Base-by-base conservation (phyloP, 2,113 vertebrate genomes). In the Heterocephalus glaber region DNA sequence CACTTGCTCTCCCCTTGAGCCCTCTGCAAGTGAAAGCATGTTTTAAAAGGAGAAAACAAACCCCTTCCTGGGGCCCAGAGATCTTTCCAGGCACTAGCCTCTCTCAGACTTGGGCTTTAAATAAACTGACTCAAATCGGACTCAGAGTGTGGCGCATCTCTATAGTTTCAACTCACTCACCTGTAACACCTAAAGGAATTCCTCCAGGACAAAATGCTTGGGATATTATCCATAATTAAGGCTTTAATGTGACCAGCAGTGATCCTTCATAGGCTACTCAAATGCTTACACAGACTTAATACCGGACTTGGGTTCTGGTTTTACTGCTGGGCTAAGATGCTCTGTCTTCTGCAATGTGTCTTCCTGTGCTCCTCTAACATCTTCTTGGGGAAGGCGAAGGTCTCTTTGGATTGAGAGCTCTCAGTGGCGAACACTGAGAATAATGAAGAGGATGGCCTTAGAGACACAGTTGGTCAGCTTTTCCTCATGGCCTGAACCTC, bases 391-490 rank as follows among this genome's bases (percentile, higher is more conserved):
- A 35, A 70, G 44, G 1, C 6, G 7, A 30, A 22, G 1, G 2
- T 54, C 0, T 65, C 63, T 13, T 61, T 63, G 38, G 33, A 44
- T 38, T 77, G 63, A 70, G n/a, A 49, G 13, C 16, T 89, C 47
- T 58, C 26, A 26, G 20, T 10, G 6, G 12, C 26, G 19, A 85
- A 3, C 63, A 26, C 24, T 2, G 24, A 79, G 54, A 41, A 2
- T 0, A 35, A 2, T 63, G 38, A 16, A 66, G 3, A 60, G 19
- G 19, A 56, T 10, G 20, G 0, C 4, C 0, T 7, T 61, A 16
- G 8, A 66, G 38, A 79, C 41, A 61, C 10, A 41, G 11, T 61
- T 9, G 35, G 6, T 77, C 30, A 44, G 5, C 33, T 82, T 79
- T 56, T 16, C 22, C 12, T 92, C 1, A 12, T 0, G 2, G 26